These are phyloP conservation scores for Spinus pinus DNA, from an alignment of 2,797 vertebrate genomes.

Conservation along the genomic window DNA sequence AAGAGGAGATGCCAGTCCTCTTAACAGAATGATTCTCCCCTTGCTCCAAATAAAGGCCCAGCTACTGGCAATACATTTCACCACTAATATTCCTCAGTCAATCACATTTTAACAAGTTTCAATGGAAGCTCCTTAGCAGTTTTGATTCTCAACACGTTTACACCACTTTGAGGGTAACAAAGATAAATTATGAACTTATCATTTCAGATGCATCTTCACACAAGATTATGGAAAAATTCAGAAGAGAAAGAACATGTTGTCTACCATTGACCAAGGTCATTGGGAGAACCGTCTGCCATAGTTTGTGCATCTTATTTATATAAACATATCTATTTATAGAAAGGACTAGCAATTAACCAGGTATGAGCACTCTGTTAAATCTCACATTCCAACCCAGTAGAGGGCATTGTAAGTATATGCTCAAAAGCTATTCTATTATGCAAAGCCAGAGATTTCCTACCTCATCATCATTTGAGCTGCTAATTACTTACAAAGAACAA, in stretches of 20 bases:
- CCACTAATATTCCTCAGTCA: background rate
- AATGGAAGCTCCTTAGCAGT: background rate
- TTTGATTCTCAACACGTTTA: background rate
- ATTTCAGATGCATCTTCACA: background rate
- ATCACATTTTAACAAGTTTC: background rate
- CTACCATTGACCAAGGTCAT: background rate
- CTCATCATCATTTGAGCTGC: background rate
- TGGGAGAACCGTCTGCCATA: background rate
- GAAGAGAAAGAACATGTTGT: background rate
- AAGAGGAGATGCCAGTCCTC: background rate
- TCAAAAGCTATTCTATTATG: background rate
- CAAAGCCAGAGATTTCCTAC: background rate
- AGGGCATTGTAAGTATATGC: slow-evolving; percentile 29
- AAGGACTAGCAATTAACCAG: background rate
- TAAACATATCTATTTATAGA: background rate
- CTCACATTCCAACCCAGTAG: slow-evolving; percentile 23
- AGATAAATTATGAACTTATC: background rate
- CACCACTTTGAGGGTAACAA: background rate
- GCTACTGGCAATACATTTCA: background rate
- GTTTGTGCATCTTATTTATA: background rate
- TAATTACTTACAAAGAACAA: background rate
- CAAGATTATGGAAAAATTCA: background rate
- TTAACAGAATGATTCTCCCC: background rate
- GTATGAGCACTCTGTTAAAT: background rate
- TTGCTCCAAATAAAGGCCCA: background rate